phyloP scores from a whole-genome alignment of 2,888 invertebrate species.

The Trissolcus brochymenae region DNA sequence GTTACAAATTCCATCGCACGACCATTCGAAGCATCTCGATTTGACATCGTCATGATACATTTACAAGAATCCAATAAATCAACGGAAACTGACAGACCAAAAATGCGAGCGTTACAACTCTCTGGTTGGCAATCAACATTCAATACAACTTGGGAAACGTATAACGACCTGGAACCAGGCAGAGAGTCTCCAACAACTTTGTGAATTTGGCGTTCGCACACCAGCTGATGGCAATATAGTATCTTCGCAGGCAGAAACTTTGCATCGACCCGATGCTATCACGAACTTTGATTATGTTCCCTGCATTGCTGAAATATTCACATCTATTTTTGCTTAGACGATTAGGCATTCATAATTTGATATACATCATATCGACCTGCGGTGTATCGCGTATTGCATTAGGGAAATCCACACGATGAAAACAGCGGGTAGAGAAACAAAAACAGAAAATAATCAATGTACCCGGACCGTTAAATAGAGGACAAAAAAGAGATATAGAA shows the following conservation, averaged over 20 bases:
- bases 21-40: no score
- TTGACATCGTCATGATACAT: no score
- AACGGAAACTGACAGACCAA: no score
- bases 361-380: conserved; percentile 38
- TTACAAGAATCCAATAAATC: no score
- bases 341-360: conserved; percentile 30
- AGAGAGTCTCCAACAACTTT: neutral
- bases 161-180: neutral
- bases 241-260: neutral
- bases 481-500: neutral
- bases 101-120: no score
- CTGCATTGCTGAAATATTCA: conserved; percentile 37
- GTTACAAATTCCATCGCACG: no score
- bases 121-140: conserved; percentile 1
- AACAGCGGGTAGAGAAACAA: neutral
- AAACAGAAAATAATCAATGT: conserved; percentile 32
- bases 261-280: conserved; percentile 27
- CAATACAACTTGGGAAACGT: conserved; percentile 1
- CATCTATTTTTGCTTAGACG: conserved; percentile 34
- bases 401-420: conserved; percentile 4
- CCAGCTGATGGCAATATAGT: neutral
- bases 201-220: conserved; percentile 3
- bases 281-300: conserved; percentile 18
- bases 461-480: conserved; percentile 20
- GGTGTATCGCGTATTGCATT: conserved; percentile 36